Evolutionary conservation across 1,140 invertebrate species (phyloP), one percentile per base, ranked within the genome.

Genomic region (Nomia melanderi): DNA sequence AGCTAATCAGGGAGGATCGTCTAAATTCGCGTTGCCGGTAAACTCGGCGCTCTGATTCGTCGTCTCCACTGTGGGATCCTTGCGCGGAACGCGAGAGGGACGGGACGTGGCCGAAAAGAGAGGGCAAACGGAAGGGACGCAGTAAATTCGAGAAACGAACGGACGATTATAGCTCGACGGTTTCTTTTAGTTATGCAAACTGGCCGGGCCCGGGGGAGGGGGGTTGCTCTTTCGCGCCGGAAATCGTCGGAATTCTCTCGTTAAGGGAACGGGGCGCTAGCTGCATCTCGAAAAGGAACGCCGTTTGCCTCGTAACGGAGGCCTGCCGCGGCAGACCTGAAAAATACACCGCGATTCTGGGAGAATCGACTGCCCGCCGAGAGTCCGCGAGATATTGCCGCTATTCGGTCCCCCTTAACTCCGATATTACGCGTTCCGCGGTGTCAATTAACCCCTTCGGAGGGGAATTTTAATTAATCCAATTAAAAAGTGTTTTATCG

Each of bases 181-280:
- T 78, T 78, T 72, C 67, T 73, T 78, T 73, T 70, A 23, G 72
- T 81, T 76, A 76, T 62, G 71, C 67, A 81, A 81, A 80, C 64
- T 75, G 69, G 59, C 47, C 31, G n/a, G 44, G 27, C 17, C 23
- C 14, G 47, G 39, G 41, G 41, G 70, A 75, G 47, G 2, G 17
- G 23, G 27, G 23, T 27, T 17, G n/a, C n/a, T n/a, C 20, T 50
- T n/a, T 23, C 12, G 41, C 53, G 33, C 27, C 23, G 53, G 65
- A 71, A 72, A 56, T 36, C 33, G 29, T 39, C 62, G 78, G 66
- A 65, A 60, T 47, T 57, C 62, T 62, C 65, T 82, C 66, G 65
- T 82, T 82, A 77, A 59, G 36, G 54, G n/a, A 70, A 65, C 27
- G 23, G 44, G 63, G 57, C n/a, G 62, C 39, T 60, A 36, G n/a